Conservation (phyloP, 2,797 vertebrate genomes). For the Tinamus major region DNA sequence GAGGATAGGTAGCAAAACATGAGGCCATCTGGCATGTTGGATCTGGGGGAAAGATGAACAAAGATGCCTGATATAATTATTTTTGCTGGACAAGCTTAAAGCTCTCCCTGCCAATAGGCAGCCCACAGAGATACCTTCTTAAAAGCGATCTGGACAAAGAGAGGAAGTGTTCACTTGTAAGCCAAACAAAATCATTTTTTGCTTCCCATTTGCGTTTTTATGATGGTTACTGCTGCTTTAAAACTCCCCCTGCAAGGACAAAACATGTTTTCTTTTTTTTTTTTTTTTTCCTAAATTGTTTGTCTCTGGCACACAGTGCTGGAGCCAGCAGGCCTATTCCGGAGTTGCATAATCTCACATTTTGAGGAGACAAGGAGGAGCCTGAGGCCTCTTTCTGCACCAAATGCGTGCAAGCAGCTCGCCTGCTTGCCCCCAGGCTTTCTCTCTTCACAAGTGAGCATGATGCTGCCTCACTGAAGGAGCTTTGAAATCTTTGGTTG, state of each 20-base stretch:
- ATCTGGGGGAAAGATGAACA: background rate
- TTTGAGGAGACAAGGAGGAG: background rate
- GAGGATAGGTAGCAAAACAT: background rate
- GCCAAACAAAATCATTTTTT: background rate
- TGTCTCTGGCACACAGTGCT: background rate
- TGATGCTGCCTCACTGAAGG: background rate
- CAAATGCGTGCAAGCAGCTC: rapidly evolving
- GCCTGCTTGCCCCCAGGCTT: background rate
- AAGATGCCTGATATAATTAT: background rate
- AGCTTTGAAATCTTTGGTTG: background rate
- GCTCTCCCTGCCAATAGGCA: background rate
- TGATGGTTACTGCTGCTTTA: background rate
- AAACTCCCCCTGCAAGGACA: background rate
- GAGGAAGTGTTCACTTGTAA: background rate
- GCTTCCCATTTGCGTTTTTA: background rate
- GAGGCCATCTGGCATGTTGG: background rate
- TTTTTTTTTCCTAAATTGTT: background rate
- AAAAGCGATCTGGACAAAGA: background rate
- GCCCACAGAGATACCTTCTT: background rate
- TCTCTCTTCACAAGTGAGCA: background rate
- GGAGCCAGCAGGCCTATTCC: background rate
- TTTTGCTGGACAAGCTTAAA: background rate
- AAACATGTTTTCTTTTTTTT: background rate
- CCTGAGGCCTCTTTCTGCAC: rapidly evolving
- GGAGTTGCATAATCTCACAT: rapidly evolving